Evolutionary conservation across 2,888 invertebrate species (phyloP).

Genomic region (Esperia sulphurella): DNA sequence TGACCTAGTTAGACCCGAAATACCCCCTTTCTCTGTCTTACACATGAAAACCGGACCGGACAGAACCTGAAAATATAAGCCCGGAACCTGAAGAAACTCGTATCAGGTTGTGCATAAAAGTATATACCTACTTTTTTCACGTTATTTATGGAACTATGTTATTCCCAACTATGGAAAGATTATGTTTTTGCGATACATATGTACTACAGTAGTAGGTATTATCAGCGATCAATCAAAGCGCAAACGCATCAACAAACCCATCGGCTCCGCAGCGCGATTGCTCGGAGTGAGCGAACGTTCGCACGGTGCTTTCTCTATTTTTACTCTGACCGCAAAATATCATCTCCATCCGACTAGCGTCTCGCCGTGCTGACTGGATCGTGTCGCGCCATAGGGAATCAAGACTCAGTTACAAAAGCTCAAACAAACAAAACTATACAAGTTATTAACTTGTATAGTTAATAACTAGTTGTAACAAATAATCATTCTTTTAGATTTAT

Average conservation of each 20-base stretch:
- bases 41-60: too few relatives aligned
- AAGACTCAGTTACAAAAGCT: constrained; percentile 2
- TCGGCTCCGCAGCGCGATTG: neutral
- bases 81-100: too few relatives aligned
- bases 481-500: too few relatives aligned
- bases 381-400: constrained; percentile 23
- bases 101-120: too few relatives aligned
- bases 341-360: constrained; percentile 52
- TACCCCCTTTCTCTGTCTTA: too few relatives aligned
- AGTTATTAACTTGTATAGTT: neutral
- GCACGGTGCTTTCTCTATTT: constrained; percentile 68
- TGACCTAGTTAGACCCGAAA: too few relatives aligned
- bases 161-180: too few relatives aligned
- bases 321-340: constrained; percentile 71
- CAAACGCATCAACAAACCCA: neutral
- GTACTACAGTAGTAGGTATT: neutral
- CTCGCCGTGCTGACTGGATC: constrained; percentile 24
- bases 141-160: too few relatives aligned
- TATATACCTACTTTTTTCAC: too few relatives aligned
- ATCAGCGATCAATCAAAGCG: neutral
- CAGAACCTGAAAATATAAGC: too few relatives aligned
- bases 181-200: too few relatives aligned
- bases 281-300: constrained; percentile 24
- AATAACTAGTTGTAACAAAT: neutral
- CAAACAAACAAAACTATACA: too few relatives aligned